Conservation (phyloP, 2,113 vertebrate species). For the Scatophagus argus region DNA sequence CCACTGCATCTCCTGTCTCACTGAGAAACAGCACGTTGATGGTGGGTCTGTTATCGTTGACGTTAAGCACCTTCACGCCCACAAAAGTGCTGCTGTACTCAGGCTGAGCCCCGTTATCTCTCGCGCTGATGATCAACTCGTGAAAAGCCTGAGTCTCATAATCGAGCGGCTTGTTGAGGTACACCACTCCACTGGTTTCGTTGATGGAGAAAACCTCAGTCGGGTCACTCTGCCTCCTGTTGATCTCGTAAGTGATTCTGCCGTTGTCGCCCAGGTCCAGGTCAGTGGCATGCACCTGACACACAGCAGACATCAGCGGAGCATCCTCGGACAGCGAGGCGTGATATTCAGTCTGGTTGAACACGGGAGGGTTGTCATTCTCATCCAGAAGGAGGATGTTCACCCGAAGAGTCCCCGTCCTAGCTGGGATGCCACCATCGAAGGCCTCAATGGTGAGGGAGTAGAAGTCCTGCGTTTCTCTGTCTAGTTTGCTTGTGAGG, state of each 20-base stretch:
- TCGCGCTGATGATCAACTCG: slow-evolving; percentile 88
- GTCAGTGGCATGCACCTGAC: slow-evolving; percentile 89
- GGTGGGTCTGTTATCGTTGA: slow-evolving; percentile 91
- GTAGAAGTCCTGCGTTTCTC: slow-evolving; percentile 85
- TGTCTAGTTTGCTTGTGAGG: slow-evolving; percentile 84
- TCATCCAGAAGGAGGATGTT: slow-evolving; percentile 88
- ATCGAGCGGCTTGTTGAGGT: slow-evolving; percentile 87
- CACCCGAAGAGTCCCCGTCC: slow-evolving; percentile 83
- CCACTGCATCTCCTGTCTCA: slow-evolving; percentile 83
- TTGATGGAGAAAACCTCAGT: slow-evolving; percentile 85
- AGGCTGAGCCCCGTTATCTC: slow-evolving; percentile 87
- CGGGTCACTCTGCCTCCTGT: slow-evolving; percentile 83
- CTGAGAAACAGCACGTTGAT: slow-evolving; percentile 90
- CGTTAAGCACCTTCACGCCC: slow-evolving; percentile 87
- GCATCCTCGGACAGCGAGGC: slow-evolving; percentile 86
- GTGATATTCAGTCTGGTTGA: slow-evolving; percentile 88
- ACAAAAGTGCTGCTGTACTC: slow-evolving; percentile 88
- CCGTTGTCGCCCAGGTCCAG: slow-evolving; percentile 88
- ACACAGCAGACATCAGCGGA: slow-evolving; percentile 79
- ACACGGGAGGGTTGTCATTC: slow-evolving; percentile 92
- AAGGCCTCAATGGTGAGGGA: slow-evolving; percentile 88
- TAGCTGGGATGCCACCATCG: slow-evolving; percentile 89
- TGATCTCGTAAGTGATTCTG: slow-evolving; percentile 86
- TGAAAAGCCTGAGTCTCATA: slow-evolving; percentile 87
- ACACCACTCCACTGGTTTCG: slow-evolving; percentile 85